Evolutionary conservation across 1,140 invertebrate species (phyloP).

Genomic region (Drosophila serrata): DNA sequence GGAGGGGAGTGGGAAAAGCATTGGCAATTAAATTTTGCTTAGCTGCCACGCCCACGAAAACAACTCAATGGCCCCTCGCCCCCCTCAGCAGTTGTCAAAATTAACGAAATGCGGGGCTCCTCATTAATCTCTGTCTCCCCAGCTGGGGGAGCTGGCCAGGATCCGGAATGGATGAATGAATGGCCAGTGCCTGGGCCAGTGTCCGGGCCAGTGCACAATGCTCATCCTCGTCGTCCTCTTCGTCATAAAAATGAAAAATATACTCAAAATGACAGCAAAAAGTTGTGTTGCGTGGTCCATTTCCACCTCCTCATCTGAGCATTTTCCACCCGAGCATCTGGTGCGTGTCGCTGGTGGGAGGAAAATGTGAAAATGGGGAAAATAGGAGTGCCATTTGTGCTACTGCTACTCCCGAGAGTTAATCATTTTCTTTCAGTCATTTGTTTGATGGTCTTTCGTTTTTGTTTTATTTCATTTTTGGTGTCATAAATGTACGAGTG

Average conservation of each 20-base stretch:
- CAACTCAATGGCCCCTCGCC: slow-evolving; percentile 57
- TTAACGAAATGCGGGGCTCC: slow-evolving; percentile 78
- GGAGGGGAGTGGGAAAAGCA: no score
- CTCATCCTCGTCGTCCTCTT: slow-evolving; percentile 32
- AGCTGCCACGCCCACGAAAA: slow-evolving; percentile 42
- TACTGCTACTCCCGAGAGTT: slow-evolving; percentile 52
- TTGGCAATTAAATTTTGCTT: slow-evolving; percentile 73
- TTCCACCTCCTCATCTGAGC: not conserved
- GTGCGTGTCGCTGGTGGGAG: slow-evolving; percentile 33
- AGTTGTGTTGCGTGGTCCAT: slow-evolving; percentile 70
- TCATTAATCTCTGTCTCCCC: slow-evolving; percentile 79
- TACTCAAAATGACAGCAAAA: slow-evolving; percentile 79
- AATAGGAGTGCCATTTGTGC: slow-evolving; percentile 28
- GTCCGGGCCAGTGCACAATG: slow-evolving; percentile 50
- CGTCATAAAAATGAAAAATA: slow-evolving; percentile 76
- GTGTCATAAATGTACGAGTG: slow-evolving; percentile 61
- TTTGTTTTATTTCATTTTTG: slow-evolving; percentile 47
- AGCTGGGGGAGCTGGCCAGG: slow-evolving; percentile 37
- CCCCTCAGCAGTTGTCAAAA: slow-evolving; percentile 76
- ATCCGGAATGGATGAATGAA: slow-evolving; percentile 50
- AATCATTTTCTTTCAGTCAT: slow-evolving; percentile 74
- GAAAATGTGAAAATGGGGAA: slow-evolving; percentile 25
- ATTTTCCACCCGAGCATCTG: slow-evolving; percentile 33
- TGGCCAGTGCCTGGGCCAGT: slow-evolving; percentile 33
- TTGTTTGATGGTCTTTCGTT: slow-evolving; percentile 65